Evolutionary conservation across 2,888 invertebrate genomes (phyloP).

Genomic region (Tenthredo notha): DNA sequence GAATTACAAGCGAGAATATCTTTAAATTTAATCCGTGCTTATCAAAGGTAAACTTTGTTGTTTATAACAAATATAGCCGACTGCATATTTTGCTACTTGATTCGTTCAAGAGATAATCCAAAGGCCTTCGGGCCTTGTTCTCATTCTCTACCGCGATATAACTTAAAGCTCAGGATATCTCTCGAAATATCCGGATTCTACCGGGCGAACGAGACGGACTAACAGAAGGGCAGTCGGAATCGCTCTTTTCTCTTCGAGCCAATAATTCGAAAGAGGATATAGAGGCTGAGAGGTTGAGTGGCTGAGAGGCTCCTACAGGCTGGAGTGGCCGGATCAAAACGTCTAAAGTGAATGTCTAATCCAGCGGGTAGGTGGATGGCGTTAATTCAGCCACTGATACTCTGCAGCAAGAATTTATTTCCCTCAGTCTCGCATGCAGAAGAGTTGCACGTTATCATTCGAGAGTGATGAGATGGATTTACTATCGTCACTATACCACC

Average conservation of each 20-base stretch:
- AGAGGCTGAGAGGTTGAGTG: conserved; percentile 38
- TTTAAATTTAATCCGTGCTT: conserved; percentile 14
- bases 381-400: conserved; percentile 37
- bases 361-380: conserved; percentile 34
- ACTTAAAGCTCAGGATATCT: conserved; percentile 18
- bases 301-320: conserved; percentile 35
- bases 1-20: conserved; percentile 3
- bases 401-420: neutral
- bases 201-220: neutral
- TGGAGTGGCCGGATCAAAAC: conserved; percentile 49
- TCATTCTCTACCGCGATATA: neutral
- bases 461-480: neutral
- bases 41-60: conserved; percentile 32
- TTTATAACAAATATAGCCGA: conserved; percentile 21
- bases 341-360: conserved; percentile 50
- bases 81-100: conserved; percentile 19
- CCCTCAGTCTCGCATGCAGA: neutral
- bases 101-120: neutral
- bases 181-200: neutral
- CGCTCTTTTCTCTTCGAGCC: conserved; percentile 42
- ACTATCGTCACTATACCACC: neutral
- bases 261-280: conserved; percentile 45
- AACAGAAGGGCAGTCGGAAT: conserved; percentile 13
- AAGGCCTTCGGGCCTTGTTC: neutral
- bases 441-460: neutral